phyloP scores from a whole-genome alignment of 2,113 vertebrate genomes.

The Cynocephalus volans region DNA sequence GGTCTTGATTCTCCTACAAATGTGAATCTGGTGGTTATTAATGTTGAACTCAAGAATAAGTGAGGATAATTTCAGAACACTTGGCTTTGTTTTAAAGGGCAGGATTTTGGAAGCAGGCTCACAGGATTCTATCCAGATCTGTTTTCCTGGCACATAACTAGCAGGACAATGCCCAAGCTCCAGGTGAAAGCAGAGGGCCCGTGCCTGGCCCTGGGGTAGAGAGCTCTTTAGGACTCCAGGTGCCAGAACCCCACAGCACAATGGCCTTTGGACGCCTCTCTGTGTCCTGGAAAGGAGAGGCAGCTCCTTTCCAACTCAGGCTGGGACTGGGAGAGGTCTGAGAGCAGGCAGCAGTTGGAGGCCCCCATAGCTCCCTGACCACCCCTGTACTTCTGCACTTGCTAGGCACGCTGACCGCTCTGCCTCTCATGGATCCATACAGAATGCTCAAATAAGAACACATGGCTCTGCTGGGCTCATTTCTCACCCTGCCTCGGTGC shows the following conservation, averaged over 20 bases:
- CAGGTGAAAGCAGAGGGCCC: background rate
- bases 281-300: background rate
- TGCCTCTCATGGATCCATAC: background rate
- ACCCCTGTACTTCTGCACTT: background rate
- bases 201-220: background rate
- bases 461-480: background rate
- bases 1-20: background rate
- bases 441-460: background rate
- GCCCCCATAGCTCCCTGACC: fast-evolving
- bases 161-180: background rate
- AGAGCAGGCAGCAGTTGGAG: background rate
- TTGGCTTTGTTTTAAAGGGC: conserved; percentile 83
- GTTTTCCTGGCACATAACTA: conserved; percentile 49
- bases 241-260: background rate
- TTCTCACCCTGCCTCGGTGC: background rate
- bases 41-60: conserved; percentile 5
- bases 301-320: background rate
- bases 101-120: conserved; percentile 71
- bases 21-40: conserved; percentile 53
- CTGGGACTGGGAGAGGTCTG: background rate
- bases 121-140: conserved; percentile 65
- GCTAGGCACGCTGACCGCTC: background rate
- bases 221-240: background rate
- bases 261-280: conserved; percentile 4
- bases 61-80: conserved; percentile 62